Conservation (phyloP, 1,140 invertebrate species). For the Neotoxoptera formosana region DNA sequence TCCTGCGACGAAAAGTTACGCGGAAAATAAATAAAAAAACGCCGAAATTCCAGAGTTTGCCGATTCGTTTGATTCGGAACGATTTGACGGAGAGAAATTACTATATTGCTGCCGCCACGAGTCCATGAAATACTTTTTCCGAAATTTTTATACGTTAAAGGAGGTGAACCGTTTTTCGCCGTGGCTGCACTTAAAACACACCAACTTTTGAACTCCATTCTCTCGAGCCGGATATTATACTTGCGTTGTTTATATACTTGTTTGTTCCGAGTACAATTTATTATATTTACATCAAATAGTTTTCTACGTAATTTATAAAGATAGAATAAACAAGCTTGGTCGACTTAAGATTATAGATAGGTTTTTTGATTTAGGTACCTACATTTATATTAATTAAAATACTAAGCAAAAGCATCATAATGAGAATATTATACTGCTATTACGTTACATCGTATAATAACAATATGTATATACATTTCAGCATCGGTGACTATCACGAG, state of each 20-base stretch:
- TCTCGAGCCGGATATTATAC: background rate
- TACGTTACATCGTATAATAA: background rate
- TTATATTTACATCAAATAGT: background rate
- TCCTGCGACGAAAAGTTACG: background rate
- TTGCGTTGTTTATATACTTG: background rate
- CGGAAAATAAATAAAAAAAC: background rate
- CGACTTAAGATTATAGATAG: background rate
- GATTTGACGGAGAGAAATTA: background rate
- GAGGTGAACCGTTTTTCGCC: background rate
- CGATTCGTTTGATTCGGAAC: background rate
- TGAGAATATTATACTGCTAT: background rate
- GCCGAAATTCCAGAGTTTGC: background rate
- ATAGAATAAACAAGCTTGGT: background rate
- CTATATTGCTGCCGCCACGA: background rate
- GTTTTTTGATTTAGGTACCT: conserved; percentile 2
- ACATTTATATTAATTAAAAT: conserved; percentile 8
- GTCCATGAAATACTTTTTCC: background rate
- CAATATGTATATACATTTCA: background rate
- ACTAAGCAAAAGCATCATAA: background rate
- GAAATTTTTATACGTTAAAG: background rate
- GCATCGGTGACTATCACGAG: background rate
- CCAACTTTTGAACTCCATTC: background rate
- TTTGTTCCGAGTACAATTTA: background rate
- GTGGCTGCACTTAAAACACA: background rate
- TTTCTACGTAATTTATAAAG: background rate